phyloP scores from a whole-genome alignment of 2,113 vertebrate genomes.

The Carettochelys insculpta region DNA sequence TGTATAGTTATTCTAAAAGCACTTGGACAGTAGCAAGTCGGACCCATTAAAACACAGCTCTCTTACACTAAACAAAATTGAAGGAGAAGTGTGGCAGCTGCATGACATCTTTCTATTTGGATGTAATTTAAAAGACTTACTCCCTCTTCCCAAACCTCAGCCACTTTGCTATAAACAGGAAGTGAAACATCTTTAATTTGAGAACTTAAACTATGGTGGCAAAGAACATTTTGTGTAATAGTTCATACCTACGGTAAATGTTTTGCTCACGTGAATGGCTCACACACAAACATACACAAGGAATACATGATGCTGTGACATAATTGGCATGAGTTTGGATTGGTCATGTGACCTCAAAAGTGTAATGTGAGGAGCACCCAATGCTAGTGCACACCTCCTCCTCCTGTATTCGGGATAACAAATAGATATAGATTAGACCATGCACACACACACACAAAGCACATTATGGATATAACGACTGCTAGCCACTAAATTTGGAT shows the following conservation, averaged over 20 bases:
- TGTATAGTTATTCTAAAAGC: not conserved
- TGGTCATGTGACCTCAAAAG: conserved; percentile 24
- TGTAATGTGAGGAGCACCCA: not conserved
- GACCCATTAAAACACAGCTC: conserved; percentile 31
- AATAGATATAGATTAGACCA: not conserved
- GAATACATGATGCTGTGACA: not conserved
- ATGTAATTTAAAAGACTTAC: conserved; percentile 25
- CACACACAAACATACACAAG: conserved; percentile 10
- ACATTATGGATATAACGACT: not conserved
- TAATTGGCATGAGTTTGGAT: not conserved
- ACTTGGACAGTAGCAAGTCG: not conserved
- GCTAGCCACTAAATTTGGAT: not conserved
- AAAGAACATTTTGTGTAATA: conserved; percentile 53
- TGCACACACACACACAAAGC: not conserved
- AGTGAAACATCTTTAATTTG: conserved; percentile 42
- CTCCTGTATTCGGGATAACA: not conserved
- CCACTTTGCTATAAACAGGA: conserved; percentile 45
- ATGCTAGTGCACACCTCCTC: not conserved
- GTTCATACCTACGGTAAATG: conserved; percentile 7
- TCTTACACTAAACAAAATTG: not conserved
- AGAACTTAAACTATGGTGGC: conserved; percentile 26
- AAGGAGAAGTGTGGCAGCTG: conserved; percentile 14
- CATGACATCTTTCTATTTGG: not conserved
- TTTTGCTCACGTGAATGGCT: conserved; percentile 48
- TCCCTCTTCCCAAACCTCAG: not conserved